Evolutionary conservation across 2,113 vertebrate species (phyloP).

Genomic region (Passer domesticus): DNA sequence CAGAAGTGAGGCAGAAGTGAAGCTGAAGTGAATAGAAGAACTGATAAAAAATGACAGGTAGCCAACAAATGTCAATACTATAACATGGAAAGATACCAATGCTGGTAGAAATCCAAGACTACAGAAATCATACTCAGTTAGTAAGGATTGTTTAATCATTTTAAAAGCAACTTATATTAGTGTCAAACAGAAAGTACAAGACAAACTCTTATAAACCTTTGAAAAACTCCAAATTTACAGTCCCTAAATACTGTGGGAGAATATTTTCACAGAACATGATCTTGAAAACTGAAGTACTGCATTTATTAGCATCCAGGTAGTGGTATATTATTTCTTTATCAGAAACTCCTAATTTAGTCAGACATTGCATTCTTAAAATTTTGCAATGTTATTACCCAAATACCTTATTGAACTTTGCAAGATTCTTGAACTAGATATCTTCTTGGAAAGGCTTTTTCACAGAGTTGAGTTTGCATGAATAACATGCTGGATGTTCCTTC

Average conservation of each 20-base stretch:
- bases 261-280: background rate
- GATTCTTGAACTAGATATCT: background rate
- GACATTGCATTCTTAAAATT: background rate
- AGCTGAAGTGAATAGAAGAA: background rate
- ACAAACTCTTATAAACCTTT: background rate
- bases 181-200: background rate
- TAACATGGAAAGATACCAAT: background rate
- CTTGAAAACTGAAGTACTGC: background rate
- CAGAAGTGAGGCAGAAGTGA: background rate
- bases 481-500: background rate
- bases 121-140: background rate
- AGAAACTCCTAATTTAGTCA: background rate
- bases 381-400: background rate
- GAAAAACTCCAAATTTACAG: background rate
- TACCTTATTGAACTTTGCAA: background rate
- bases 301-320: background rate
- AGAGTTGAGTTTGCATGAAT: background rate
- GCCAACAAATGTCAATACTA: background rate
- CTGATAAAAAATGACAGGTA: background rate
- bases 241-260: background rate
- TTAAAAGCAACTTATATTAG: background rate
- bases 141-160: background rate
- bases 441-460: background rate
- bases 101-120: background rate
- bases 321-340: background rate